A percentile compares a stretch with the other conserved stretches of the same genome.
phyloP scores from a whole-genome alignment of 2,113 vertebrate genomes.

The Mungos mungo region DNA sequence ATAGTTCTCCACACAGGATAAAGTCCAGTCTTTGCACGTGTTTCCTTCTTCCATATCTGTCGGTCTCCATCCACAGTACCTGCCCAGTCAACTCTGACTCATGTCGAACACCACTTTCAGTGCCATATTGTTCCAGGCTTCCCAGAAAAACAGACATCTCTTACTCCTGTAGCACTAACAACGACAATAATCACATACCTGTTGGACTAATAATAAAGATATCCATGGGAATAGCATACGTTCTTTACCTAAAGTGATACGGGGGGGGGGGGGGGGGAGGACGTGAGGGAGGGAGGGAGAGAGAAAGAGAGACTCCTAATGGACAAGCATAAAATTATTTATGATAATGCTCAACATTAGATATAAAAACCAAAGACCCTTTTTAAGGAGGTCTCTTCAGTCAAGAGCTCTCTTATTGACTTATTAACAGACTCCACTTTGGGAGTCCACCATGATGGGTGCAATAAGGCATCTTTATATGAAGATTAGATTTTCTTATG shows the following conservation, averaged over 20 bases:
- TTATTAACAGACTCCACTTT: neutral
- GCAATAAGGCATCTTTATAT: neutral
- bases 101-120: neutral
- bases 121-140: neutral
- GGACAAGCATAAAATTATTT: neutral
- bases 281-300: too few relatives aligned
- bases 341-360: neutral
- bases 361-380: neutral
- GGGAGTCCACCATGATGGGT: neutral
- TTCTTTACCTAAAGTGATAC: constrained; percentile 13
- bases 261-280: too few relatives aligned
- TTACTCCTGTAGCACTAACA: neutral
- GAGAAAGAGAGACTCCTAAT: neutral
- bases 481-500: neutral
- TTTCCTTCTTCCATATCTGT: neutral
- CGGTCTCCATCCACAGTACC: neutral
- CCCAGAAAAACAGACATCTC: neutral
- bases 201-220: neutral
- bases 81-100: neutral
- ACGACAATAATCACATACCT: neutral
- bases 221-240: neutral
- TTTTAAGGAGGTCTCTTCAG: neutral
- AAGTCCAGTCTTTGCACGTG: neutral
- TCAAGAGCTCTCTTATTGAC: neutral
- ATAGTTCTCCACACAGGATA: neutral